Base-by-base conservation (phyloP, 1,140 invertebrate genomes). In the Notospermus geniculatus region DNA sequence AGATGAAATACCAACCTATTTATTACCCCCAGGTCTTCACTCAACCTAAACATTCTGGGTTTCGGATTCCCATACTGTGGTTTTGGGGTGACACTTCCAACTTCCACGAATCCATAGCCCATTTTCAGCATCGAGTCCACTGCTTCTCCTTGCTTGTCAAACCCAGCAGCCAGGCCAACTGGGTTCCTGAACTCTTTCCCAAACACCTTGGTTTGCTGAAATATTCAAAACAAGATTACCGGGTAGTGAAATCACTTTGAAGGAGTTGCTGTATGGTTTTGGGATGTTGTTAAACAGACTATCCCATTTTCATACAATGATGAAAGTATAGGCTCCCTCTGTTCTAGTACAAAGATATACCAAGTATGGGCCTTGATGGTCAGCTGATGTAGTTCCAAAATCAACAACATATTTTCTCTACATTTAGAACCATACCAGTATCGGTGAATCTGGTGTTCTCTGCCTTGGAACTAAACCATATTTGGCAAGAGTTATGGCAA, bases 71-170 rank as follows among this genome's bases (percentile, higher is more conserved):
- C 97, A 13, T 85, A 77, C 80, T 99, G 96, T 11, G 95, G 91
- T 67, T 87, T 65, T 2, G 96, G 97, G 4, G 97, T 99, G 0
- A 99, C 88, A 17, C 95, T 95, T 66, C 96, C 96, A 69, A 99
- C 88, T 86, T 99, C 97, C 36, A 98, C 88, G 83, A 97, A 95
- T 25, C 95, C 90, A 84, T 98, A 98, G 0, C 96, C 96, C 56
- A 94, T 83, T 71, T 89, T 87, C 53, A 87, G 85, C 28, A 99
- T 79, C 0, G 91, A 91, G 63, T 87, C 79, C 1, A 97, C 84
- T 27, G 91, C 93, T 84, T 98, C 92, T 11, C 87, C 96, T 81
- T 98, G 88, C 78, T 99, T 99, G 79, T 99, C 97, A 84, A 98
- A 98, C 2, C 97, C 97, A 64, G 97, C 97, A 53, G 96, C 96